phyloP scores from a whole-genome alignment of 2,888 invertebrate genomes.

The Heterodera filipjevi region DNA sequence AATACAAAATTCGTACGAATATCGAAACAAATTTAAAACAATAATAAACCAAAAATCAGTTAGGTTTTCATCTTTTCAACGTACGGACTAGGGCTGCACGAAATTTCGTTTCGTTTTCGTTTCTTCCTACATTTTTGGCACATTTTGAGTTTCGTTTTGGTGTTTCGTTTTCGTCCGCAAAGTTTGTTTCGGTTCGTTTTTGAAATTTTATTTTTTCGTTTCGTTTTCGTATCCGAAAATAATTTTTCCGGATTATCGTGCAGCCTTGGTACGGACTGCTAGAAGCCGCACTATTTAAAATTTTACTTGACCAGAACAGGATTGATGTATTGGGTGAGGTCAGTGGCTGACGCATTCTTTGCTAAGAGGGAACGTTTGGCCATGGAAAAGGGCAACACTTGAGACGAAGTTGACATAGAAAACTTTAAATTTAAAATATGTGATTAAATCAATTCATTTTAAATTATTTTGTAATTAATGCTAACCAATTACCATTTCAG shows the following conservation, averaged over 20 bases:
- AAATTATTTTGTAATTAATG: not conserved
- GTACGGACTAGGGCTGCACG: no score
- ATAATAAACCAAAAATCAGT: no score
- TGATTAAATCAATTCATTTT: not conserved
- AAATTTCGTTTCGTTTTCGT: no score
- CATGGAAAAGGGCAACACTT: slow-evolving; percentile 11
- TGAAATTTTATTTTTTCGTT: no score
- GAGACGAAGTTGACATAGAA: not conserved
- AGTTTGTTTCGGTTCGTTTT: no score
- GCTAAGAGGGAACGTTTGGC: slow-evolving; percentile 1
- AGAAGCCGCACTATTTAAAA: not conserved
- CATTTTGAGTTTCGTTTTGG: no score
- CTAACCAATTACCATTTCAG: not conserved
- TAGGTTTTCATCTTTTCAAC: no score
- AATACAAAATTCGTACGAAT: no score
- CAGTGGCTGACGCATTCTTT: slow-evolving; percentile 29
- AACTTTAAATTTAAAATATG: not conserved
- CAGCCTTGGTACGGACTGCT: no score
- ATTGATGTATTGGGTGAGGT: slow-evolving; percentile 47
- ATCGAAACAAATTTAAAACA: no score
- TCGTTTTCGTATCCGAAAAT: not conserved
- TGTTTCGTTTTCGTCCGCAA: no score
- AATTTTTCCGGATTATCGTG: not conserved
- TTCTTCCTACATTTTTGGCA: no score
- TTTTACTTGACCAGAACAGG: slow-evolving; percentile 42